Base-by-base conservation (phyloP, 1,140 invertebrate genomes). In the Brachionus asplanchnoidis region DNA sequence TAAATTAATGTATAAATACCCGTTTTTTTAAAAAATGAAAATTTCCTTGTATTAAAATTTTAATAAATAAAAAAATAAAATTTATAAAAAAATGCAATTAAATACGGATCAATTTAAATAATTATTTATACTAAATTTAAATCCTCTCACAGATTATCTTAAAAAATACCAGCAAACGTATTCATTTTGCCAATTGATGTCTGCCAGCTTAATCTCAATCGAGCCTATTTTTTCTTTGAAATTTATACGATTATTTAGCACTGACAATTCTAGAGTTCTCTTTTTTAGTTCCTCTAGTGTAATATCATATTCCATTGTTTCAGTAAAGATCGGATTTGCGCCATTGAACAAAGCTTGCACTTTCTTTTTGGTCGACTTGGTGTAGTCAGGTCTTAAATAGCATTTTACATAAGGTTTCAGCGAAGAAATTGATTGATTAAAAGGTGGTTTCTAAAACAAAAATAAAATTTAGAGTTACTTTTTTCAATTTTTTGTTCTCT, bases 251-350 rank as follows among this genome's bases (percentile, higher is more conserved):
- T 82, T 65, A 46, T 82, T 82, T 14, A 82, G 23, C 9, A 82
- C 79, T 11, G 53, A 14, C 26, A 82, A 40, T 68, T 82, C 50
- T 20, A 82, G 14, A 20, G 65, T 60, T 23, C 53, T 17, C n/a
- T 23, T 60, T 82, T 65, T 82, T 17, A 82, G 14, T 6, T 82
- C 79, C n/a, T 65, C 79, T 11, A 32, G 23, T 8, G 14, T n/a
- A n/a, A 82, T 82, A 11, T 82, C 79, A 28, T 82, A 82, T 68
- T 82, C 79, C 50, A 82, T 82, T 20, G 82, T 68, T 23, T 84
- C 82, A 4, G 60, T 84, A 56, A 84, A 84, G 8, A 84, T 84
- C 23, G 82, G 82, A 84, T 84, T 84, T 32, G 60, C 36, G 17
- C 60, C 40, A 73, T 84, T 84, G n/a, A 84, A 68, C 5, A 84